Base-by-base conservation (phyloP, 2,888 invertebrate genomes). In the Listrodromus nycthemerus region DNA sequence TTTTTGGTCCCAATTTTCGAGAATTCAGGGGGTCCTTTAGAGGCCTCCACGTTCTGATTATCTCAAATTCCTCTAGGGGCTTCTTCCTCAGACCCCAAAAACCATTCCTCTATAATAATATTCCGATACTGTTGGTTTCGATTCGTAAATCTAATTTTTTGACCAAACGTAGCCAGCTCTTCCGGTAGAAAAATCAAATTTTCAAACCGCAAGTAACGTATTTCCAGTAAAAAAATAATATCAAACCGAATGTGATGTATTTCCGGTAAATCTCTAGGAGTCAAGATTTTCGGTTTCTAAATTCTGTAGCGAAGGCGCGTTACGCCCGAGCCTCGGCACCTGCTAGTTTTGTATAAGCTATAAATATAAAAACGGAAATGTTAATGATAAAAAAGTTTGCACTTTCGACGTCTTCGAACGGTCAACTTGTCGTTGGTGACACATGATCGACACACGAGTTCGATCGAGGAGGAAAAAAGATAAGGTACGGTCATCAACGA, bases 341-440 rank as follows among this genome's bases (percentile, higher is more conserved):
- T 37, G 37, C 37, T 37, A 10, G 37, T 37, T 37, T 37, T 37
- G 10, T 37, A 37, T 37, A 37, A 37, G 37, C 37, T 37, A 37
- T 10, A 37, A 37, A 37, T 37, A 37, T 37, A 6, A 37, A n/a
- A n/a, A n/a, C n/a, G 48, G 48, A n/a, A 52, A 52, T 2, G 19
- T 21, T 21, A 52, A 80, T 65, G 50, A 52, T 45, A 69, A 24
- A 24, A 70, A 58, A 65, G 30, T 63, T 69, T 66, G 63, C 71
- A 48, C 33, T 37, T 58, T 69, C 37, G 77, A 73, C 8, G 52
- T 5, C 21, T 52, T 67, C 16, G 61, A 71, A 48, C n/a, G 45
- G 33, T n/a, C 13, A 21, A 37, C 48, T 66, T 67, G 30, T 80
- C 69, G 16, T 6, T 0, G 6, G 52, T n/a, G n/a, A n/a, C n/a